A percentile compares a stretch with the other conserved stretches of the same genome.
Evolutionary conservation across 2,113 vertebrate genomes (phyloP).

Genomic region (Toxotes chatareus): DNA sequence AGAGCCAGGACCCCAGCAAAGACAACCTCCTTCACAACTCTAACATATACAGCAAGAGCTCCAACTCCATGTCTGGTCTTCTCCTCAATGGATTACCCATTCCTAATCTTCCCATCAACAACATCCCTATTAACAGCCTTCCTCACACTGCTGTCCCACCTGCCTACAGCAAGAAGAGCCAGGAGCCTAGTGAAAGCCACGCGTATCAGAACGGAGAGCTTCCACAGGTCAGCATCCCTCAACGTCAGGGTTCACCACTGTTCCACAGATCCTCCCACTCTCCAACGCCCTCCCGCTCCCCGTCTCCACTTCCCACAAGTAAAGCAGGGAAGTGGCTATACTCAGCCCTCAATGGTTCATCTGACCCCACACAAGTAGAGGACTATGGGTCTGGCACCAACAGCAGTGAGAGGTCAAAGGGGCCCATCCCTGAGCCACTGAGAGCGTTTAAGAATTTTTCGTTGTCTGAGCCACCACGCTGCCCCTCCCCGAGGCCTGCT

Average conservation of each 20-base stretch:
- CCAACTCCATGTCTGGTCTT: conserved; percentile 68
- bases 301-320: conserved; percentile 77
- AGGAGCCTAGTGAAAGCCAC: conserved; percentile 62
- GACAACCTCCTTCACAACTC: conserved; percentile 66
- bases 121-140: conserved; percentile 76
- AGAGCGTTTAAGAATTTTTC: conserved; percentile 92
- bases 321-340: conserved; percentile 88
- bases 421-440: conserved; percentile 80
- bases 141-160: conserved; percentile 58
- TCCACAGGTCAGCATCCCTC: conserved; percentile 75
- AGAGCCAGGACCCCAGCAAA: conserved; percentile 70
- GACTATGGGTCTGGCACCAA: conserved; percentile 78
- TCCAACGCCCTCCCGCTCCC: conserved; percentile 73
- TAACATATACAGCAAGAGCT: conserved; percentile 87
- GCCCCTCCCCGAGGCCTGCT: conserved; percentile 82
- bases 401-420: conserved; percentile 80
- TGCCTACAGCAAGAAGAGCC: conserved; percentile 67
- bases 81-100: conserved; percentile 72
- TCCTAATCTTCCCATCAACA: conserved; percentile 77
- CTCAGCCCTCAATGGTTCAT: conserved; percentile 80
- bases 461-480: conserved; percentile 83
- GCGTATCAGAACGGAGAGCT: conserved; percentile 77
- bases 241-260: conserved; percentile 81
- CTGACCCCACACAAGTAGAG: conserved; percentile 82
- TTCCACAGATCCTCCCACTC: conserved; percentile 84